Evolutionary conservation across 2,797 vertebrate genomes (phyloP).

Genomic region (Gastrophryne carolinensis): DNA sequence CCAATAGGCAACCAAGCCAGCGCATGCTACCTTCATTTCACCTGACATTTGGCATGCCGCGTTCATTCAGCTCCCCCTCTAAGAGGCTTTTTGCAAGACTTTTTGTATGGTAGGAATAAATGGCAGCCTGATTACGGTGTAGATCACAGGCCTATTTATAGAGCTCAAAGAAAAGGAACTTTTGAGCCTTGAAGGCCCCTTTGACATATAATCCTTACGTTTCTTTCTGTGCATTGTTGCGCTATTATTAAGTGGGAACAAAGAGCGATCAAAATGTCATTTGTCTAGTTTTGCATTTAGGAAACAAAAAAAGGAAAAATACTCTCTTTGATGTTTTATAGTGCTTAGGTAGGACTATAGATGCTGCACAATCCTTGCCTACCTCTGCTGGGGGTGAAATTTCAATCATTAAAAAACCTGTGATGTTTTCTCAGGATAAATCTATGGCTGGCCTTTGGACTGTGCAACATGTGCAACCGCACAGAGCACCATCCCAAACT

Average conservation of each 20-base stretch:
- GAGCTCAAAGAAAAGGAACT: conserved; percentile 7
- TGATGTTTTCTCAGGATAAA: too few species aligned
- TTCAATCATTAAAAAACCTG: too few species aligned
- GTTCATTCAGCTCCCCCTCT: background rate
- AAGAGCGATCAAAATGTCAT: background rate
- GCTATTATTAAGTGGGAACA: background rate
- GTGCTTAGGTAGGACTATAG: too few species aligned
- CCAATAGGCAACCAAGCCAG: conserved; percentile 8
- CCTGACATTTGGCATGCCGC: conserved; percentile 20
- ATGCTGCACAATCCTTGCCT: too few species aligned
- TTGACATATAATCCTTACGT: background rate
- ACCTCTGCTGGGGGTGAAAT: too few species aligned
- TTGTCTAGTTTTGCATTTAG: background rate
- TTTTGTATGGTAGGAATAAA: conserved; percentile 24
- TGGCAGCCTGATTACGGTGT: conserved; percentile 36
- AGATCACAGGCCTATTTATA: conserved; percentile 3
- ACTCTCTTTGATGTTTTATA: too few species aligned
- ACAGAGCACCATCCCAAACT: too few species aligned
- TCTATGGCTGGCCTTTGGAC: too few species aligned
- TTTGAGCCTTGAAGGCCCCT: background rate
- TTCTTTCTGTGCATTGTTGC: background rate
- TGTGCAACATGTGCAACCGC: too few species aligned
- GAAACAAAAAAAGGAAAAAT: background rate
- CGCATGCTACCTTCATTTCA: conserved; percentile 27
- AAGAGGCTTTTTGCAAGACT: conserved; percentile 15